Percentiles rank a stretch among this genome's conserved stretches.
Evolutionary conservation across 2,888 invertebrate species (phyloP).

Genomic region (Trissonchulus sp.): DNA sequence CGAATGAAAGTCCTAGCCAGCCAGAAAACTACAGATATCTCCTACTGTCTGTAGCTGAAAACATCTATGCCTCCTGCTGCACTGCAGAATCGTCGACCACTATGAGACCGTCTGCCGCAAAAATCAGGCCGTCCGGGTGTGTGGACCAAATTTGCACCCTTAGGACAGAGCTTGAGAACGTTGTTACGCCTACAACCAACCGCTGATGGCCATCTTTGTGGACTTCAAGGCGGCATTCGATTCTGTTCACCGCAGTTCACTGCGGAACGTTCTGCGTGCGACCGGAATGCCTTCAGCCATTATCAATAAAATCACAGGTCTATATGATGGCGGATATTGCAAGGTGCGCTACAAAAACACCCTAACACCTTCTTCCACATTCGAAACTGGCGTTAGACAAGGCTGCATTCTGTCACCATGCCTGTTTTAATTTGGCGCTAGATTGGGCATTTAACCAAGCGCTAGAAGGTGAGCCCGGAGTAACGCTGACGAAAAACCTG

Average conservation of each 20-base stretch:
- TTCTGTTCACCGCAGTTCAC: too few species aligned
- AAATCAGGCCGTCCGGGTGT: conserved; percentile 6
- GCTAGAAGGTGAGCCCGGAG: neutral
- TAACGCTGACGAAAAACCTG: neutral
- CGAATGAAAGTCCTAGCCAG: neutral
- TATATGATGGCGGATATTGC: neutral
- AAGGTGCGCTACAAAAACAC: neutral
- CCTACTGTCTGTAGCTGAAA: neutral
- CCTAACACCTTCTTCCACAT: neutral
- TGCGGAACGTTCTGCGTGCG: neutral
- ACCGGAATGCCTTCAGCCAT: neutral
- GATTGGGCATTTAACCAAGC: conserved; percentile 1
- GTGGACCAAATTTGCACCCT: neutral
- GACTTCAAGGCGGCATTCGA: too few species aligned
- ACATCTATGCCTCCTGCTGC: conserved; percentile 2
- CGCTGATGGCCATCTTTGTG: neutral
- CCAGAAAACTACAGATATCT: neutral
- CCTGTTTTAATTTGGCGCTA: neutral
- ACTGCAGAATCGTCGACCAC: conserved; percentile 10
- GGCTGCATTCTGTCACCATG: conserved; percentile 17
- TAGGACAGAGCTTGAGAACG: neutral
- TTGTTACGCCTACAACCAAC: conserved; percentile 2
- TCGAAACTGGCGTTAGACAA: neutral
- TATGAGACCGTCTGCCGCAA: neutral
- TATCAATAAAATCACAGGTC: neutral